Percentiles rank a stretch among this genome's conserved stretches.
Evolutionary conservation across 2,888 invertebrate species (phyloP).

Genomic region (Athrips mouffetella): DNA sequence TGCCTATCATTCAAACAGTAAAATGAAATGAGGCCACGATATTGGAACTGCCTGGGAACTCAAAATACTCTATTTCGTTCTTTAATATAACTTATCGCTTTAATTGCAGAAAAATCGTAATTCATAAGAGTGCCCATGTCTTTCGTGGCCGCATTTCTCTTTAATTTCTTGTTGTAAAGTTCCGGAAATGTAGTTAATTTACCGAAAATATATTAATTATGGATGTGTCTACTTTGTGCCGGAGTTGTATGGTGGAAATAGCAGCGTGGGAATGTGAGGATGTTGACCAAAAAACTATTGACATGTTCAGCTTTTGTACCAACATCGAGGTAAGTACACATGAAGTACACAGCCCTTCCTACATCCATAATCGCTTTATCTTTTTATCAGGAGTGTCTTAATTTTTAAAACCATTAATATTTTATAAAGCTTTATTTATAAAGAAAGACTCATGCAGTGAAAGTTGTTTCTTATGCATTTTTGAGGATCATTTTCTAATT

Average conservation of each 20-base stretch:
- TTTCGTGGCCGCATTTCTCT: constrained; percentile 1
- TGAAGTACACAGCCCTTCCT: too few relatives aligned
- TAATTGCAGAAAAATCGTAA: background rate
- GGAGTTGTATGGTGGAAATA: constrained; percentile 11
- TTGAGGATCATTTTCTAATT: too few relatives aligned
- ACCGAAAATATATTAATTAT: background rate
- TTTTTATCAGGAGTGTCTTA: too few relatives aligned
- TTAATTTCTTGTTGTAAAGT: background rate
- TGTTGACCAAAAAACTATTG: constrained; percentile 1
- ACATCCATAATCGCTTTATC: background rate
- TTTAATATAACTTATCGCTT: background rate
- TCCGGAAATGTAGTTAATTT: background rate
- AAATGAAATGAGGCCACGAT: too few relatives aligned
- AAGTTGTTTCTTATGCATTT: too few relatives aligned
- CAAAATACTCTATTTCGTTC: too few relatives aligned
- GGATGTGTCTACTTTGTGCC: constrained; percentile 9
- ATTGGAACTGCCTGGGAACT: too few relatives aligned
- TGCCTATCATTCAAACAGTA: too few relatives aligned
- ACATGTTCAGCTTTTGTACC: constrained; percentile 14
- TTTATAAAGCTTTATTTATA: too few relatives aligned
- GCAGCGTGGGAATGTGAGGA: constrained; percentile 4
- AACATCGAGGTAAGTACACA: constrained; percentile 12
- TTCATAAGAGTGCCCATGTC: background rate
- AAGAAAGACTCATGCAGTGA: too few relatives aligned
- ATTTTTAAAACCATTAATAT: too few relatives aligned